Percentiles rank a stretch among this genome's conserved stretches.
These are phyloP conservation scores for Drusus annulatus DNA, from an alignment of 1,140 invertebrate genomes.

Conservation along the genomic window DNA sequence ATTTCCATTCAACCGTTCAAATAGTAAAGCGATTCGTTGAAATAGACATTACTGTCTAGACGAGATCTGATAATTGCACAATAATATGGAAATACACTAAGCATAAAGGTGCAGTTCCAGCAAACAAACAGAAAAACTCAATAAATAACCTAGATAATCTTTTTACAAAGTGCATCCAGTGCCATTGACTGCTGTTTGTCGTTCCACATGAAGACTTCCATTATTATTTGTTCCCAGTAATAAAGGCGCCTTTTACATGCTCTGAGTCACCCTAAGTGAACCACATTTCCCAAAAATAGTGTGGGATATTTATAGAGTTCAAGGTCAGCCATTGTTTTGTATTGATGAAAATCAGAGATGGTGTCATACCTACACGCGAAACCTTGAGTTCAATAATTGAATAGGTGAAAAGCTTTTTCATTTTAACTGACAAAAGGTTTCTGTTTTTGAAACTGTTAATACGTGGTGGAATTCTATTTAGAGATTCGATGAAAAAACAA, in stretches of 20 bases:
- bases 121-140: neutral
- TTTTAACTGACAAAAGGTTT: too few relatives aligned
- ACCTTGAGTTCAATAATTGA: too few relatives aligned
- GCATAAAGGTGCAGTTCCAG: neutral
- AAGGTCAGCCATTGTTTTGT: neutral
- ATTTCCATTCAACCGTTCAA: too few relatives aligned
- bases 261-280: constrained; percentile 3
- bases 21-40: too few relatives aligned
- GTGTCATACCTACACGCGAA: too few relatives aligned
- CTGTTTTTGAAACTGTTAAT: too few relatives aligned
- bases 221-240: neutral
- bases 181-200: neutral
- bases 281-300: constrained; percentile 1
- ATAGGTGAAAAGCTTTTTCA: too few relatives aligned
- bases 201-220: constrained; percentile 23
- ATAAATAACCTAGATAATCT: too few relatives aligned
- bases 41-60: constrained; percentile 3
- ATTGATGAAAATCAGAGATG: too few relatives aligned
- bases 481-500: too few relatives aligned
- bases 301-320: constrained; percentile 2
- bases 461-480: too few relatives aligned
- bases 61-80: neutral
- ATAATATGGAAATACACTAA: neutral
- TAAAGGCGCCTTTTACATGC: neutral
- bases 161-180: too few relatives aligned